Percentiles rank a stretch among this genome's conserved stretches.
Evolutionary conservation across 2,113 vertebrate species (phyloP).

Genomic region (Mormoops blainvillei): DNA sequence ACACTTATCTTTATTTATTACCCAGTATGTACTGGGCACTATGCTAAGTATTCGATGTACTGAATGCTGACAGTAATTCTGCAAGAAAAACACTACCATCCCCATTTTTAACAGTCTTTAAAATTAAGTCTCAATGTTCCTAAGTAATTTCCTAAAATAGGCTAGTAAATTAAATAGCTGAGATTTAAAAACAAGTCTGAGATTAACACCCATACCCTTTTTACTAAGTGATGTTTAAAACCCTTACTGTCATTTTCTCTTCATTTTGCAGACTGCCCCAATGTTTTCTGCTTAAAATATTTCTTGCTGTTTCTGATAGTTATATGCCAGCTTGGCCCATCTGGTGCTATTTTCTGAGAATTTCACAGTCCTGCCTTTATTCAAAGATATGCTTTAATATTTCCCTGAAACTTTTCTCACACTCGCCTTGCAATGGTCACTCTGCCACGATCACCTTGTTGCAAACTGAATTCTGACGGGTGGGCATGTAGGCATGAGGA

Average conservation of each 20-base stretch:
- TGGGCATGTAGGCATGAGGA: not conserved
- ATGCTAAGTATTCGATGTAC: not conserved
- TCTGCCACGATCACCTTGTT: not conserved
- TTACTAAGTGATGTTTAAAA: not conserved
- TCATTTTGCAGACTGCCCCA: conserved; percentile 2
- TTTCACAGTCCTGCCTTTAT: not conserved
- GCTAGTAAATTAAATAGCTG: not conserved
- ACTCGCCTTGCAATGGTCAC: not conserved
- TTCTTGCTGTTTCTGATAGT: conserved; percentile 27
- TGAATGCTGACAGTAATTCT: not conserved
- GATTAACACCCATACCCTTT: not conserved
- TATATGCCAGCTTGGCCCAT: conserved; percentile 48
- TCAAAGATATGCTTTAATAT: not conserved
- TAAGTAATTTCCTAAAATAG: not conserved
- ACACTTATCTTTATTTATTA: not conserved
- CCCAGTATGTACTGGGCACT: not conserved
- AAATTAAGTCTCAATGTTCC: not conserved
- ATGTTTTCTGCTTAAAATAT: conserved; percentile 42
- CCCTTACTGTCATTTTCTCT: not conserved
- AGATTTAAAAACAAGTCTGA: conserved; percentile 3
- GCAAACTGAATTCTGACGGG: not conserved
- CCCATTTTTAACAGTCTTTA: not conserved
- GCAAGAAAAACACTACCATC: not conserved
- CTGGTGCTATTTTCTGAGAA: conserved; percentile 53
- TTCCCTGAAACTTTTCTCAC: not conserved